Evolutionary conservation across 2,113 vertebrate species (phyloP).

Genomic region (Stomatorhinus ivindoensis): DNA sequence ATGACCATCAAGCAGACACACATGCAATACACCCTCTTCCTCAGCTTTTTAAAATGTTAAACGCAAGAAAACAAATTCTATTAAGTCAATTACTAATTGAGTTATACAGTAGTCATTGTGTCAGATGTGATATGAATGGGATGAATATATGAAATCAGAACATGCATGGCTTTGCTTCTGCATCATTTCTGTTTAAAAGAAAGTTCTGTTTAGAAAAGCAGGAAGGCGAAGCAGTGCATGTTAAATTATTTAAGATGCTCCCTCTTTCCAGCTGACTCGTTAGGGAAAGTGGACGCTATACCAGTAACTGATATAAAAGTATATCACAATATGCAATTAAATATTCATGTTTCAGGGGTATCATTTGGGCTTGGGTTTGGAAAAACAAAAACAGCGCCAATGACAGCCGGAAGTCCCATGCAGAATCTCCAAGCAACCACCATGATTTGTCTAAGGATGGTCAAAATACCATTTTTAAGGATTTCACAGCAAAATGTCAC

Average conservation of each 20-base stretch:
- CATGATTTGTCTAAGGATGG: too few species aligned
- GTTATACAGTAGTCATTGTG: neutral
- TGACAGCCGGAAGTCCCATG: neutral
- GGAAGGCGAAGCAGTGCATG: neutral
- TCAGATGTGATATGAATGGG: neutral
- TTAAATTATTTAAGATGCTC: neutral
- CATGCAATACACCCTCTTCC: neutral
- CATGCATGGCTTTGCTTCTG: neutral
- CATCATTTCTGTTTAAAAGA: neutral
- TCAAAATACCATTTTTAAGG: too few species aligned
- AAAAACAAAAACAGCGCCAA: neutral
- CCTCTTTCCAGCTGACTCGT: neutral
- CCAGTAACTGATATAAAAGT: slow-evolving; percentile 2
- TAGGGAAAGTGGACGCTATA: neutral
- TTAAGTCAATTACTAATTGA: neutral
- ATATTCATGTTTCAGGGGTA: neutral
- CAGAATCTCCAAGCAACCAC: too few species aligned
- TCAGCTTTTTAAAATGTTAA: neutral
- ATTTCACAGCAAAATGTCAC: too few species aligned
- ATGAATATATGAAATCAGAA: neutral
- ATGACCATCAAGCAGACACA: neutral
- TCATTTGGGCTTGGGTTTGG: neutral
- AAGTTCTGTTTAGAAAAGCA: neutral
- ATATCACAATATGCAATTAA: slow-evolving; percentile 5
- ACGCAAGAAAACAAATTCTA: neutral